A percentile compares a stretch with the other conserved stretches of the same genome.
Conservation (phyloP, 2,113 vertebrate species). For the Emydura subglobosa region DNA sequence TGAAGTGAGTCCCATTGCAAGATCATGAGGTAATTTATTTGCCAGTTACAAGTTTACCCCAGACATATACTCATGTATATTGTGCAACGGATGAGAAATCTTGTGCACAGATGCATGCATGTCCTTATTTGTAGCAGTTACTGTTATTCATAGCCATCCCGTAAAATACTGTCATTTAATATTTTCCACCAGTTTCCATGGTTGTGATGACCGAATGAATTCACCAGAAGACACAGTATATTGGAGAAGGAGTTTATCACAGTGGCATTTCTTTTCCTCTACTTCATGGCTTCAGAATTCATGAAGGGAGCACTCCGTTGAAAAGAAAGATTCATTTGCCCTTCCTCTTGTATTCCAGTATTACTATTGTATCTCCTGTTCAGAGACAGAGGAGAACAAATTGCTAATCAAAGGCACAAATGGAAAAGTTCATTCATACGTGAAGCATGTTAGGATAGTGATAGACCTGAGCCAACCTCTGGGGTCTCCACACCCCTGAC, state of each 20-base stretch:
- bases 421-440: neutral
- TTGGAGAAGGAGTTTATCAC: conserved; percentile 55
- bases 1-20: neutral
- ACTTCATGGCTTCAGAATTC: conserved; percentile 53
- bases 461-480: neutral
- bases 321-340: conserved; percentile 61
- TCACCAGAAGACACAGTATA: conserved; percentile 53
- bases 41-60: conserved; percentile 40
- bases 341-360: conserved; percentile 67
- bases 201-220: conserved; percentile 52
- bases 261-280: conserved; percentile 67
- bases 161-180: conserved; percentile 39
- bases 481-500: neutral
- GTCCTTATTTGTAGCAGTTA: conserved; percentile 52
- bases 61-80: conserved; percentile 29
- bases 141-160: conserved; percentile 11
- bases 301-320: conserved; percentile 19
- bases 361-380: conserved; percentile 70
- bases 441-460: neutral
- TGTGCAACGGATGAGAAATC: conserved; percentile 61
- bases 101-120: conserved; percentile 55
- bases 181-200: conserved; percentile 56
- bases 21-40: conserved; percentile 30
- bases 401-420: neutral
- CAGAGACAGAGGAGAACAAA: conserved; percentile 40